Percentiles rank a stretch among this genome's conserved stretches.
Conservation (phyloP, 2,888 invertebrate genomes). For the Artemia sinica region DNA sequence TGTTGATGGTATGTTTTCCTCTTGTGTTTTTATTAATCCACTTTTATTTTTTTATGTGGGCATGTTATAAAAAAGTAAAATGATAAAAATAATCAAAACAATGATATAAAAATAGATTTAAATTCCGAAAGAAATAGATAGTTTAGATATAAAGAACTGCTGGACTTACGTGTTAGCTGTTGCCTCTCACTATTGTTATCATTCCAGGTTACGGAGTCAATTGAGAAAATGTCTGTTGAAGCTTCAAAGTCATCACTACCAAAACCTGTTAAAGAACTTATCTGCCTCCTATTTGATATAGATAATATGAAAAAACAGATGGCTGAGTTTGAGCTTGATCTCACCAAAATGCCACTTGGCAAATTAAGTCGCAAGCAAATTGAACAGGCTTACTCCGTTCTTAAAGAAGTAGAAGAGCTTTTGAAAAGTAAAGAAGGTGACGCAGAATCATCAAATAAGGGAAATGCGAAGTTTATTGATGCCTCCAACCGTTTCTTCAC, state of each 20-base stretch:
- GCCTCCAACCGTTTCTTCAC: slow-evolving; percentile 88
- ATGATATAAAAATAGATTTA: no score
- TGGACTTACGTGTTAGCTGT: not conserved
- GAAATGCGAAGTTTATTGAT: slow-evolving; percentile 46
- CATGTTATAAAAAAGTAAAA: no score
- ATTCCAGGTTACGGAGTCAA: slow-evolving; percentile 31
- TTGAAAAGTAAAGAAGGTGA: slow-evolving; percentile 15
- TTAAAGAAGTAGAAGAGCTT: slow-evolving; percentile 47
- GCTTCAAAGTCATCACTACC: slow-evolving; percentile 46
- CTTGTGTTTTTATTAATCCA: no score
- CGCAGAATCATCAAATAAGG: slow-evolving; percentile 10
- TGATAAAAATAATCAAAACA: no score
- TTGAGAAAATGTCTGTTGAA: slow-evolving; percentile 30
- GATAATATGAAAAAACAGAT: slow-evolving; percentile 77
- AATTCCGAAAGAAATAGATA: no score
- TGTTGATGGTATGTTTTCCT: no score
- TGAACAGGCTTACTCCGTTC: slow-evolving; percentile 59
- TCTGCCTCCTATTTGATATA: slow-evolving; percentile 75
- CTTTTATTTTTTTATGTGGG: no score
- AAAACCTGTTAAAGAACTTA: slow-evolving; percentile 57
- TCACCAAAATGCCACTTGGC: slow-evolving; percentile 94
- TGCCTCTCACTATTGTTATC: not conserved
- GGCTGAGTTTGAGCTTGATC: slow-evolving; percentile 85
- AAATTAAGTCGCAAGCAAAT: slow-evolving; percentile 83
- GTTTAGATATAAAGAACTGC: no score